Evolutionary conservation across 2,888 invertebrate genomes (phyloP), one percentile per base, ranked within the genome.

Genomic region (Himalopsyche tibetana): DNA sequence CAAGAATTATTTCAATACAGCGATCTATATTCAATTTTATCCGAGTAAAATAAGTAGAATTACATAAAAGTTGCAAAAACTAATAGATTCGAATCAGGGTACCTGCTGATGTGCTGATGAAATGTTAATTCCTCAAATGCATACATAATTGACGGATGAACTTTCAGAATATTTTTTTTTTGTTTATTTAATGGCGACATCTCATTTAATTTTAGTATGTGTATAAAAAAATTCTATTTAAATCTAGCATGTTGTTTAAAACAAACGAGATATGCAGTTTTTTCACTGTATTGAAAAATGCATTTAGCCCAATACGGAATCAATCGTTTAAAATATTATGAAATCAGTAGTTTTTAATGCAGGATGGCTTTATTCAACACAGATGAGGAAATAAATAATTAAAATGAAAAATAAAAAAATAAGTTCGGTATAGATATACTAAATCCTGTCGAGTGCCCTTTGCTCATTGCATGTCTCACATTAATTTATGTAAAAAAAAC

Each of bases 401-500:
- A n/a, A 74, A 38, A 74, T 74, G 74, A 38, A 74, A 19, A 74
- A 38, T 74, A 74, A 74, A 74, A 74, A 74, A 74, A 74, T 28
- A 74, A 74, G 28, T 74, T 74, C 36, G 12, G 11, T 36, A 74
- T 38, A 74, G 74, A 9, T 74, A 74, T 74, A 74, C 74, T 74
- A 12, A 19, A 74, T 74, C 36, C 28, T 11, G 69, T 28, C 28
- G 69, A 69, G 69, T 69, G 69, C 74, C 12, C 36, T 74, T 6
- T 4, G 12, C 74, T 28, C 5, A 28, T 28, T 17, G 69, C 36
- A 74, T 6, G 36, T 38, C 74, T 74, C 74, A 12, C 74, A 74
- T 74, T 74, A 74, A 74, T 74, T 74, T 74, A 74, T 74, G 74
- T 74, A 74, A 74, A 74, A 74, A 74, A 74, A 74, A 74, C 36